These are phyloP conservation scores for Arge pagana DNA, from an alignment of 2,888 invertebrate species.

Conservation along the genomic window DNA sequence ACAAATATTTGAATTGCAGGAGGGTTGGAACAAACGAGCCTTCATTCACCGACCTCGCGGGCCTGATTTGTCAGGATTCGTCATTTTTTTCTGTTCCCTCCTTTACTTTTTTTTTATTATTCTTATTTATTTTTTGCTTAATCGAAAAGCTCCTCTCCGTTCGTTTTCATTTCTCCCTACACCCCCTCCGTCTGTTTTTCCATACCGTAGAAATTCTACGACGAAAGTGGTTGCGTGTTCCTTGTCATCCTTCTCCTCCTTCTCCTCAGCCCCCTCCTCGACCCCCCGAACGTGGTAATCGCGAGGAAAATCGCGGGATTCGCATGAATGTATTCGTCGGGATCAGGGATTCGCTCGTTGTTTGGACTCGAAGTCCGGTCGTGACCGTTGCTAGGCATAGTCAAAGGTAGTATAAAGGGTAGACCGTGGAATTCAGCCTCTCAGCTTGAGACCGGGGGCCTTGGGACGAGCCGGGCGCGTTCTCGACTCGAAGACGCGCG, in stretches of 20 bases:
- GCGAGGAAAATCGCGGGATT: no score
- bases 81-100: no score
- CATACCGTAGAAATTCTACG: slow-evolving; percentile 14
- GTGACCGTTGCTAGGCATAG: slow-evolving; percentile 46
- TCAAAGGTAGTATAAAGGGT: slow-evolving; percentile 52
- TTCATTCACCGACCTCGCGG: no score
- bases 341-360: no score
- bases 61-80: no score
- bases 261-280: background rate
- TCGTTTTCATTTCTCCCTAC: background rate
- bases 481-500: slow-evolving; percentile 18
- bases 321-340: no score
- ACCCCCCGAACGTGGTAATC: background rate
- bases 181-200: slow-evolving; percentile 23
- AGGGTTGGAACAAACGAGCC: background rate
- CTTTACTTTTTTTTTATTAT: no score
- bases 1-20: slow-evolving; percentile 21
- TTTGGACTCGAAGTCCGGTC: slow-evolving; percentile 42
- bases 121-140: no score
- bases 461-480: slow-evolving; percentile 17
- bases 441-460: slow-evolving; percentile 47
- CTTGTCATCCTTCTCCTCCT: background rate
- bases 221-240: no score
- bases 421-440: slow-evolving; percentile 52
- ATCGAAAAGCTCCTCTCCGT: no score